phyloP scores from a whole-genome alignment of 2,888 invertebrate genomes.

The Epistrophe grossulariae region DNA sequence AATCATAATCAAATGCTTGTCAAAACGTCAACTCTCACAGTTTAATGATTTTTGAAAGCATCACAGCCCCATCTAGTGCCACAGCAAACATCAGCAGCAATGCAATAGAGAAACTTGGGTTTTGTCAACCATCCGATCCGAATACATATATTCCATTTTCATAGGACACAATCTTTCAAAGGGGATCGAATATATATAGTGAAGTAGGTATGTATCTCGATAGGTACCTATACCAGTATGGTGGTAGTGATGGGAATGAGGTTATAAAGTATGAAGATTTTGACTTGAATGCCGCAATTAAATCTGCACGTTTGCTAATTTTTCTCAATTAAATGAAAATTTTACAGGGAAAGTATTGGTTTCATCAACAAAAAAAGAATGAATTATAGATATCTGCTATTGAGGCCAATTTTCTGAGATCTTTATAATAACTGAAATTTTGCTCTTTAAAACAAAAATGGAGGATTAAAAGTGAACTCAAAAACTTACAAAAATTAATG shows the following conservation, averaged over 20 bases:
- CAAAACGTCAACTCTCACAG: constrained; percentile 63
- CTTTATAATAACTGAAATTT: too few species aligned
- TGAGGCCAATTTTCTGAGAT: too few species aligned
- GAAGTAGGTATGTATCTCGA: background rate
- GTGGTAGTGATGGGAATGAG: background rate
- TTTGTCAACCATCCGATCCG: constrained; percentile 10
- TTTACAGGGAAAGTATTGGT: background rate
- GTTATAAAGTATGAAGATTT: background rate
- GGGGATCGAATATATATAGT: background rate
- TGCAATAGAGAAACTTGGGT: constrained; percentile 13
- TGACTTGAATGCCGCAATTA: constrained; percentile 16
- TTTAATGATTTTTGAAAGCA: constrained; percentile 54
- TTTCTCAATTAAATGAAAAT: background rate
- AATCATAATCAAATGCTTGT: constrained; percentile 62
- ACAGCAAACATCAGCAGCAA: background rate
- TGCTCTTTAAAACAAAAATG: too few species aligned
- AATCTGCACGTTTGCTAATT: constrained; percentile 10
- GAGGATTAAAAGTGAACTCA: too few species aligned
- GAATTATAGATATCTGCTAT: too few species aligned
- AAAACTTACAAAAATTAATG: too few species aligned
- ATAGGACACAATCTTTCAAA: background rate
- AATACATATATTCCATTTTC: background rate
- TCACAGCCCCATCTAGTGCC: background rate
- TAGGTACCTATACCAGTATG: background rate
- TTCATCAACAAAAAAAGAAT: background rate